Conservation (phyloP, 2,888 invertebrate genomes). For the Yponomeuta sedellus region DNA sequence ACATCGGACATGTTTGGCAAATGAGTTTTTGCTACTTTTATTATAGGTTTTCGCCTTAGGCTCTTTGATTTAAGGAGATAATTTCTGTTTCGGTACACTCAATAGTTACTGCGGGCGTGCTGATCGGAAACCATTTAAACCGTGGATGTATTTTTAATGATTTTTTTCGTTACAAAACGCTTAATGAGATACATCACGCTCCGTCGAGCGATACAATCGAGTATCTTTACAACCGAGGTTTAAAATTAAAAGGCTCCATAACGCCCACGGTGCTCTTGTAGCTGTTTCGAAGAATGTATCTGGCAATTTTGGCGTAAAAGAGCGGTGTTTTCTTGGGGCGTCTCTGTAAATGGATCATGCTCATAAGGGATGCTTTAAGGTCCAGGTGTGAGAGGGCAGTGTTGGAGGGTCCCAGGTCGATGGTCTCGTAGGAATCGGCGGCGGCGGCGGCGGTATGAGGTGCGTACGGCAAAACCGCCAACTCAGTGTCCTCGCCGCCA, state of each 20-base stretch:
- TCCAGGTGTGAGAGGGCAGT: conserved; percentile 30
- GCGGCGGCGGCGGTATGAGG: conserved; percentile 25
- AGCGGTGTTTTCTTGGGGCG: conserved; percentile 31
- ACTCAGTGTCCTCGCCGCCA: conserved; percentile 36
- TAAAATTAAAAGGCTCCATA: neutral
- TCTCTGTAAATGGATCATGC: conserved; percentile 43
- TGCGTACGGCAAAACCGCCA: conserved; percentile 15
- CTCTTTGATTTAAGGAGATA: too few relatives aligned
- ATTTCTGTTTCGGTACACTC: neutral
- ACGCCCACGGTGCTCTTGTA: conserved; percentile 35
- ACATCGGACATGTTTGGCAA: too few relatives aligned
- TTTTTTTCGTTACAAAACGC: too few relatives aligned
- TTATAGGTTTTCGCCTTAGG: too few relatives aligned
- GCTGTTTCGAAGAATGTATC: conserved; percentile 38
- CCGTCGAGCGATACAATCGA: too few relatives aligned
- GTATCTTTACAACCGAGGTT: neutral
- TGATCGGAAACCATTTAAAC: too few relatives aligned
- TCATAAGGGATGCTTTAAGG: conserved; percentile 43
- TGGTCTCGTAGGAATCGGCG: conserved; percentile 47
- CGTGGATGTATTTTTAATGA: too few relatives aligned
- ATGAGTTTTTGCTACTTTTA: too few relatives aligned
- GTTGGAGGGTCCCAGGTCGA: conserved; percentile 39
- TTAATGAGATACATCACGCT: too few relatives aligned
- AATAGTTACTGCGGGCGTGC: neutral
- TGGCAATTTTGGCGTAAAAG: conserved; percentile 36